These are phyloP conservation scores for Uria lomvia DNA, from an alignment of 2,113 vertebrate species.

Conservation along the genomic window DNA sequence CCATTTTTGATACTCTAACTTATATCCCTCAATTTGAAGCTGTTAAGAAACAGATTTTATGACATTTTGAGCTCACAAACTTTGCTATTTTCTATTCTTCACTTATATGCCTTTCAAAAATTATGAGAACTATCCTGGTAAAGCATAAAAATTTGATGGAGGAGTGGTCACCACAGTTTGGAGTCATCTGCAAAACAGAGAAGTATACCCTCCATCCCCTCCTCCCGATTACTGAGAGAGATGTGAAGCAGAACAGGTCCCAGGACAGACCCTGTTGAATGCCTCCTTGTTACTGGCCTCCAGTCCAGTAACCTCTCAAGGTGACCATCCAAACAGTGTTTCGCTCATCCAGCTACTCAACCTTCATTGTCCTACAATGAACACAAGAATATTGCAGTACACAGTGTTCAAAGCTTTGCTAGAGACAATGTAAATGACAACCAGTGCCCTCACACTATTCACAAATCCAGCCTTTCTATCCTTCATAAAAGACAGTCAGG, in stretches of 20 bases:
- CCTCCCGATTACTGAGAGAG: background rate
- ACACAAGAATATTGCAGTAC: background rate
- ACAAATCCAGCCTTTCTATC: background rate
- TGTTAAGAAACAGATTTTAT: background rate
- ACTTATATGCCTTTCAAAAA: background rate
- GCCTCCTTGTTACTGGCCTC: background rate
- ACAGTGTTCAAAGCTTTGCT: background rate
- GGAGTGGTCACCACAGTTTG: background rate
- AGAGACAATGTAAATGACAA: background rate
- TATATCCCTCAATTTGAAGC: background rate
- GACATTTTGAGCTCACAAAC: background rate
- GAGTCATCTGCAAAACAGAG: background rate
- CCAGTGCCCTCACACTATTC: background rate
- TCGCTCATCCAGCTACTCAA: background rate
- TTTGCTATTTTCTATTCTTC: background rate
- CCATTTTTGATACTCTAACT: background rate
- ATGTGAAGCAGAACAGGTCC: background rate
- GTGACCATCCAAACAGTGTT: background rate
- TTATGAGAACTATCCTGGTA: background rate
- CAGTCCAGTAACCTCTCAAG: background rate
- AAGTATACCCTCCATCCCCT: fast-evolving
- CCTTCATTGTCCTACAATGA: background rate
- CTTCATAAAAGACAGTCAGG: background rate
- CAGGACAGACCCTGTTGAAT: background rate
- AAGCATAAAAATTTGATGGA: background rate